Base-by-base conservation (phyloP, 2,797 vertebrate genomes). In the Cephalopachus bancanus region DNA sequence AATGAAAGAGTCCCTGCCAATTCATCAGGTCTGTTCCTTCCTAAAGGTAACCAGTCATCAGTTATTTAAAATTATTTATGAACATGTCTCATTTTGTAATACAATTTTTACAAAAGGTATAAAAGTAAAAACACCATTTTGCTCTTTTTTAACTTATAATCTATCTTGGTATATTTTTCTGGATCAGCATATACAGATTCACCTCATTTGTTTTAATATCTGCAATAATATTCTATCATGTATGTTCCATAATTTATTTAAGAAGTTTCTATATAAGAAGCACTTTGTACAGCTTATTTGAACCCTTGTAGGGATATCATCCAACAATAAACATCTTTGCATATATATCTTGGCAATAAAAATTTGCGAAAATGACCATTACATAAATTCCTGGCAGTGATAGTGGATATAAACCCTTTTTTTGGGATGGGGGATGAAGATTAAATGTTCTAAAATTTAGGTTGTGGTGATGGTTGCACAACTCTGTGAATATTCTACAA, bases 191-290 rank as follows among this genome's bases (percentile, higher is more conserved):
- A 74, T 30, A 55, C n/a, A 81, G 19, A 57, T 55, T 11, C 26
- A 79, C 20, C 62, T 91, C 74, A 90, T 85, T 89, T 28, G 20
- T 74, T 90, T 90, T 75, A 90, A 28, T 53, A 53, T 75, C 33
- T 79, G 28, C 22, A 37, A 44, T 7, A 57, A 55, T 67, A 86
- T 78, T 33, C 19, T 72, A 64, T 60, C 44, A 19, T 60, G 53
- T 24, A 78, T 37, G 37, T n/a, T 51, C 1, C 17, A 10, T 59
- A 87, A 72, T 57, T 91, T 86, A 64, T 72, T 79, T 80, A 72
- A 65, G 51, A 87, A 30, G 59, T 65, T 60, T 78, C 33, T 51
- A 59, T 62, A 37, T 87, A 88, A 69, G 72, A 10, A 59, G 30
- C 22, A 30, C 53, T 81, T 59, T 83, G 78, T 64, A n/a, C 57